Evolutionary conservation across 2,113 vertebrate species (phyloP), one percentile per base, ranked within the genome.

Genomic region (Lamprologus speciosus): DNA sequence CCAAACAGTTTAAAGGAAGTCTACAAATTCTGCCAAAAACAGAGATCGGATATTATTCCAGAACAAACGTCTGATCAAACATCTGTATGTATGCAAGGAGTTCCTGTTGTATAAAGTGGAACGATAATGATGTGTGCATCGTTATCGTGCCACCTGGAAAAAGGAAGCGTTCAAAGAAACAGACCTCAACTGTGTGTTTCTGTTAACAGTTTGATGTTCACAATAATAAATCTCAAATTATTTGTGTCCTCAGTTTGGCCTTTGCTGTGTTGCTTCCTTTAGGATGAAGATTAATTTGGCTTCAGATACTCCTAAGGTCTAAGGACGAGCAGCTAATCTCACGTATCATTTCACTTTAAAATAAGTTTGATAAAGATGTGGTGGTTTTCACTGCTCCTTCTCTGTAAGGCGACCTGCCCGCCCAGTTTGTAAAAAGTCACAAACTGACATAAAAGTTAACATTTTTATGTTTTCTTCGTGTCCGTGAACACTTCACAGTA

Each of bases 61-160:
- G 55, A 58, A 17, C 55, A 58, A 58, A 17, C 5, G 2, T 58
- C 1, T 58, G 23, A 58, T 28, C 55, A 28, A 58, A 57, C 0
- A 55, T 57, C 23, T 57, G 55, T 28, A 31, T 31, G 26, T 31
- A 60, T 31, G 14, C 57, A 9, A 31, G 26, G 31, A 4, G 26
- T 60, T 31, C 8, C 14, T 6, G 57, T 60, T 60, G 26, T 17
- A 31, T 58, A 6, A 31, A 60, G 26, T 58, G 6, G 53, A 12
- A 2, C 4, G 2, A 58, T 16, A 26, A 57, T 2, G 7, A 8
- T 5, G 54, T 57, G 54, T 57, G 23, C 23, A 26, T 57, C 21
- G 4, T 28, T 3, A 57, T 28, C 4, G 1, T 0, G 1, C 23
- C 54, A 57, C 7, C 12, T 8, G 7, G 55, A 4, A 58, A 58